phyloP scores from a whole-genome alignment of 2,888 invertebrate genomes.

The Drosophila robusta region DNA sequence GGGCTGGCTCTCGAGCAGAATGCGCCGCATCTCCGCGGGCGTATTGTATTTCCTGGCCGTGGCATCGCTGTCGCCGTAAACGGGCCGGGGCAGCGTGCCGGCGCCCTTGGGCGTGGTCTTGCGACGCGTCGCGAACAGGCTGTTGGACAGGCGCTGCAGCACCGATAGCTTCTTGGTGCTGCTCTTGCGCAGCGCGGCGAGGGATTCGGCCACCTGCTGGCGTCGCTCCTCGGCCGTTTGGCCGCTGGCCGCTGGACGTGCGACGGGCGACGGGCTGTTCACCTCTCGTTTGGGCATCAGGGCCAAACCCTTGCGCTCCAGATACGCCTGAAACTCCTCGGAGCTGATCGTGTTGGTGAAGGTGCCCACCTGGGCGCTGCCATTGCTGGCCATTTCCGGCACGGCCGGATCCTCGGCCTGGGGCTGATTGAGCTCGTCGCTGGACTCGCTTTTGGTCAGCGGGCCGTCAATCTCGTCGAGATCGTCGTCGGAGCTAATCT shows the following conservation, averaged over 20 bases:
- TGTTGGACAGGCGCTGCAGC: constrained; percentile 82
- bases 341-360: constrained; percentile 85
- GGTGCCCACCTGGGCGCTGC: constrained; percentile 46
- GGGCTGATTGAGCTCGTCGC: constrained; percentile 77
- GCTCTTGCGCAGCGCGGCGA: constrained; percentile 53
- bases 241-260: background rate
- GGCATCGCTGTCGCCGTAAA: constrained; percentile 55
- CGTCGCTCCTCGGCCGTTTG: constrained; percentile 46
- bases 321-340: constrained; percentile 84
- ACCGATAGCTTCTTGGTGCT: constrained; percentile 82
- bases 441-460: constrained; percentile 83
- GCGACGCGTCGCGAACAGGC: constrained; percentile 82
- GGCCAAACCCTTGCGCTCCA: constrained; percentile 83
- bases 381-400: constrained; percentile 8
- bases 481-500: constrained; percentile 84
- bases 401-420: background rate
- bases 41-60: constrained; percentile 26
- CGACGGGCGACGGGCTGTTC: constrained; percentile 52
- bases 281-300: constrained; percentile 78
- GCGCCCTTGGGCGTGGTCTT: constrained; percentile 83
- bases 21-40: constrained; percentile 75
- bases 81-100: constrained; percentile 68
- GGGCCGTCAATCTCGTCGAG: constrained; percentile 84
- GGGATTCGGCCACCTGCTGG: constrained; percentile 51
- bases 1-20: constrained; percentile 82